These are phyloP conservation scores for Cynoglossus semilaevis DNA, from an alignment of 2,113 vertebrate genomes.

Conservation along the genomic window DNA sequence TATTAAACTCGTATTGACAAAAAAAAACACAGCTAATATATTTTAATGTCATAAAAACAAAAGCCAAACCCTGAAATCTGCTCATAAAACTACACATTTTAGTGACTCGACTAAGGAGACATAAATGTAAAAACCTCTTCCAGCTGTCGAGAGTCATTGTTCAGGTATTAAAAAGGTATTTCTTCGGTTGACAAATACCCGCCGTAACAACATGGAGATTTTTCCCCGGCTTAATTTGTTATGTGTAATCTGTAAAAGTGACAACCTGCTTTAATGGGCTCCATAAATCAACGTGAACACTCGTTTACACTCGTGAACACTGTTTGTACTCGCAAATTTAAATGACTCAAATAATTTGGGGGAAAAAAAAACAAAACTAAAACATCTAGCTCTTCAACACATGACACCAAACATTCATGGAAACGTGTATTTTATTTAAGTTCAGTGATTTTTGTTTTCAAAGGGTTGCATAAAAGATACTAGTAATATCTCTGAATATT, in stretches of 20 bases:
- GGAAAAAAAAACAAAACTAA: too few relatives aligned
- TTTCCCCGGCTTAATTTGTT: slow-evolving; percentile 12
- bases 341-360: too few relatives aligned
- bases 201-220: slow-evolving; percentile 16
- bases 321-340: too few relatives aligned
- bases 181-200: slow-evolving; percentile 1
- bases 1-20: too few relatives aligned
- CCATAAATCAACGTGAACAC: slow-evolving; percentile 19
- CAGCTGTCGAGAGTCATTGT: slow-evolving; percentile 2
- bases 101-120: too few relatives aligned
- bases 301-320: too few relatives aligned
- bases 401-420: not conserved
- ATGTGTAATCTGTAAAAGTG: slow-evolving; percentile 29
- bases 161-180: not conserved
- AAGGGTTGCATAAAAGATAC: not conserved
- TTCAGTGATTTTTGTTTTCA: not conserved
- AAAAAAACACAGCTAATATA: too few relatives aligned
- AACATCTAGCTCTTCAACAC: not conserved
- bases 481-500: not conserved
- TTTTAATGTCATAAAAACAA: too few relatives aligned
- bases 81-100: too few relatives aligned
- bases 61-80: too few relatives aligned
- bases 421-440: not conserved
- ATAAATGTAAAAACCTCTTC: too few relatives aligned
- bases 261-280: slow-evolving; percentile 27